Base-by-base conservation (phyloP, 1,140 invertebrate species). In the Tetramorium parvispinum region DNA sequence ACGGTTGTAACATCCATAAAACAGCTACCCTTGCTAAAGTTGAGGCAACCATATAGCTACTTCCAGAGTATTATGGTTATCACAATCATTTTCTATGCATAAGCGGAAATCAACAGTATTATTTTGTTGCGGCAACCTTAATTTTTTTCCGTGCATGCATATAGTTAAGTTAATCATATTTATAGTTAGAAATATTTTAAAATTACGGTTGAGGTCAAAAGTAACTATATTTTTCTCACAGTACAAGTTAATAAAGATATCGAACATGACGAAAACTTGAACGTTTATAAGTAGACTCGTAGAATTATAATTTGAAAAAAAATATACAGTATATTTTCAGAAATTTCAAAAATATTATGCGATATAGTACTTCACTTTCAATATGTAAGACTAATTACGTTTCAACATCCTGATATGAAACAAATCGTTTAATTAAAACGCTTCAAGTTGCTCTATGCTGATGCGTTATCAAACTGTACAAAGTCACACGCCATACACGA, bases 361-460 rank as follows among this genome's bases (percentile, higher is more conserved):
- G 4, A 73, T 53, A 37, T 53, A 37, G 3, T 16, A 40, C 4
- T 13, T 78, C 21, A 18, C 18, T 21, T 32, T 40, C 13, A 13
- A 78, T n/a, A 13, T 7, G 57, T 24, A 65, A 65, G 18, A 61
- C 0, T 63, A 27, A n/a, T 27, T 32, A 18, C 8, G 37, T 65
- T 27, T 73, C 21, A 53, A 57, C 8, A 10, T 75, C 11, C 3
- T 18, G 27, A 51, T 53, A 81, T n/a, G 71, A 90, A 89, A 85
- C 18, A 61, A 75, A 57, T 18, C 59, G 55, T 10, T 55, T 75
- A 91, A 91, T 92, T 91, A 92, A 92, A 46, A 46, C 90, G 92
- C 91, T 85, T 93, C 87, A 92, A 93, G 93, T 93, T 93, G 77
- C 90, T 93, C 91, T 89, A 59, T 51, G 66, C 55, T 91, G 82